Evolutionary conservation across 2,113 vertebrate genomes (phyloP).

Genomic region (Lasiurus cinereus): DNA sequence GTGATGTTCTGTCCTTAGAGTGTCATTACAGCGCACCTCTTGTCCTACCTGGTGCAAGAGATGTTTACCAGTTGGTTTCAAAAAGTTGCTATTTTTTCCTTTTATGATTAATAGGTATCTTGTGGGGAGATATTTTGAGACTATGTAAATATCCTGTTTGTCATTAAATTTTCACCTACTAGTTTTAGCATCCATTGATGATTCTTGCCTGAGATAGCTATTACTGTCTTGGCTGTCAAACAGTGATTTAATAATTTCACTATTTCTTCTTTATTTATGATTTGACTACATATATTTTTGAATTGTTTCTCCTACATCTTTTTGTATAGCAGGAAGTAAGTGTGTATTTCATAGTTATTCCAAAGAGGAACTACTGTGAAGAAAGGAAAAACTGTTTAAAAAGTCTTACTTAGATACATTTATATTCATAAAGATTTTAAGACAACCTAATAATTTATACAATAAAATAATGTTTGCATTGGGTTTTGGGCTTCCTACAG

Average conservation of each 20-base stretch:
- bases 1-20: background rate
- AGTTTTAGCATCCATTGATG: background rate
- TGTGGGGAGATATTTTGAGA: slow-evolving; percentile 11
- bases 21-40: background rate
- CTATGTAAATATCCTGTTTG: background rate
- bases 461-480: slow-evolving; percentile 33
- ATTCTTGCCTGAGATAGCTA: slow-evolving; percentile 24
- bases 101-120: background rate
- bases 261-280: background rate
- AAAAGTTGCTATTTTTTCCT: background rate
- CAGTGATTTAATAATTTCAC: background rate
- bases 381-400: slow-evolving; percentile 3
- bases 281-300: slow-evolving; percentile 16
- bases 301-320: background rate
- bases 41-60: background rate
- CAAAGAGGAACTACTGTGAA: background rate
- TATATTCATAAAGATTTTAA: slow-evolving; percentile 50
- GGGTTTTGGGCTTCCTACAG: background rate
- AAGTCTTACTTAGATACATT: slow-evolving; percentile 2
- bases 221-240: background rate
- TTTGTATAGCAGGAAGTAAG: slow-evolving; percentile 24
- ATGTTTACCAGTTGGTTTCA: background rate
- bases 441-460: background rate
- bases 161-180: background rate
- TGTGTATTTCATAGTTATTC: slow-evolving; percentile 4